A percentile compares a stretch with the other conserved stretches of the same genome.
These are phyloP conservation scores for Saturnia pavonia DNA, from an alignment of 2,888 invertebrate species.

Conservation along the genomic window DNA sequence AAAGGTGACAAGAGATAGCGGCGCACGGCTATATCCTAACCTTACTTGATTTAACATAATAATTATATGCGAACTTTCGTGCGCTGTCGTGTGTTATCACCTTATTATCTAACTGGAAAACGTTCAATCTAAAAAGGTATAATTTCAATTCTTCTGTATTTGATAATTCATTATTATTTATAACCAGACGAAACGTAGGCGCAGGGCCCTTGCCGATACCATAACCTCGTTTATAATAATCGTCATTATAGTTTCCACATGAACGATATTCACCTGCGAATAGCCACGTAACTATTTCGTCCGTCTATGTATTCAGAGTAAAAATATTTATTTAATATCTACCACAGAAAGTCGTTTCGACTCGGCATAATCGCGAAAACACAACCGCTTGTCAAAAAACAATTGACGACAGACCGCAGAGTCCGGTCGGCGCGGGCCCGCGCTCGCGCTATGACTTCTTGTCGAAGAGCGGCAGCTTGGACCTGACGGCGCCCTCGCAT, in stretches of 20 bases:
- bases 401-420: constrained; percentile 24
- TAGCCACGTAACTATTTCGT: background rate
- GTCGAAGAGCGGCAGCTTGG: constrained; percentile 37
- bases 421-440: constrained; percentile 23
- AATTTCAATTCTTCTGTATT: constrained; percentile 6
- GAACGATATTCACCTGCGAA: background rate
- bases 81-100: background rate
- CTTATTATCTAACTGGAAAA: background rate
- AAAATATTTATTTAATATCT: background rate
- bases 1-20: background rate
- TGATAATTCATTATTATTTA: constrained; percentile 18
- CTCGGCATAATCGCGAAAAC: background rate
- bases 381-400: constrained; percentile 4
- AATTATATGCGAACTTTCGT: background rate
- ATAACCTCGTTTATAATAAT: background rate
- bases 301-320: background rate
- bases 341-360: constrained; percentile 3
- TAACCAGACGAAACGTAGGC: constrained; percentile 24
- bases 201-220: constrained; percentile 30
- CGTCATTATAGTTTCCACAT: background rate
- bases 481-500: constrained; percentile 81
- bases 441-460: constrained; percentile 56
- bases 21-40: background rate
- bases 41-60: too few relatives aligned
- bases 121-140: background rate